Evolutionary conservation across 2,888 invertebrate genomes (phyloP), one percentile per base, ranked within the genome.

Genomic region (Pammene aurita): DNA sequence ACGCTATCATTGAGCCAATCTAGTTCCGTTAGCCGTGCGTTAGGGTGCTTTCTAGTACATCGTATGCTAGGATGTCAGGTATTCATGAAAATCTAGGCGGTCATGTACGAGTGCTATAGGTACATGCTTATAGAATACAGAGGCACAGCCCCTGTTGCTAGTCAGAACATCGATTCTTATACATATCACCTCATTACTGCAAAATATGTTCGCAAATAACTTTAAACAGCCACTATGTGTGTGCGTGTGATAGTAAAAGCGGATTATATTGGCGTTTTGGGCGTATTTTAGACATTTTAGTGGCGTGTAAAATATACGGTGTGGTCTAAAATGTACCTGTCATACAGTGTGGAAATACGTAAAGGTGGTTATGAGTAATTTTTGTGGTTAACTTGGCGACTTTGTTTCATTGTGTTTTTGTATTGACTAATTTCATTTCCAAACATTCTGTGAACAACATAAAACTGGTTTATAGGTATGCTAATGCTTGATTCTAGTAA

Each of bases 121-220:
- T 71, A 67, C 58, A 41, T 65, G 64, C 46, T 65, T 73, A 72
- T 75, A 73, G 61, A 62, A 75, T 79, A 61, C 38, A 74, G 80
- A 78, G 88, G 82, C 85, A 84, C 87, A 83, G 89, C 88, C 89
- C 89, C 89, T 88, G 87, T 88, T 87, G 84, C 89, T 86, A 87
- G 77, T 79, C 75, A 80, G 77, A 82, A 79, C 87, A 90, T 90
- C 86, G 90, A 90, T 89, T 87, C 73, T 76, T 78, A 71, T 77
- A 74, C 74, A 74, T 76, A 76, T 74, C 72, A 70, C 71, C 69
- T 64, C 73, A 70, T 75, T 75, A 73, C 72, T 61, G 70, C 72
- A 71, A 73, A 72, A 74, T 74, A 70, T 70, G 67, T 62, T 64
- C 66, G 61, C 46, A n/a, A 54, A 48, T 60, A 46, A 46, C 64